Percentiles rank a stretch among this genome's conserved stretches.
These are phyloP conservation scores for Scelioninae gen. 1 DNA, from an alignment of 2,888 invertebrate genomes.

Conservation along the genomic window DNA sequence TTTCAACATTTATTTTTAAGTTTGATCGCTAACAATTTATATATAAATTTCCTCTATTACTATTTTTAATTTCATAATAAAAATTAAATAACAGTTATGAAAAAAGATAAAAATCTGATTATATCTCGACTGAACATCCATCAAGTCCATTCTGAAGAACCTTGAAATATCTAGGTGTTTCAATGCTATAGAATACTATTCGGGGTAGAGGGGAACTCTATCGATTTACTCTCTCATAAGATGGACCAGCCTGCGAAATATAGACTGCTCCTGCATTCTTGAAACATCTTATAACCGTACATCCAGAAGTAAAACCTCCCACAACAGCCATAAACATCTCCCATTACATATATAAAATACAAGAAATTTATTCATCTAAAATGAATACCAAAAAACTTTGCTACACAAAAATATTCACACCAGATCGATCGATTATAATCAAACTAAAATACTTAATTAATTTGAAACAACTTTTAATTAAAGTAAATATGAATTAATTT, in stretches of 20 bases:
- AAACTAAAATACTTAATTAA: too few relatives aligned
- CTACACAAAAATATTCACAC: not conserved
- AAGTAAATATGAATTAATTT: too few relatives aligned
- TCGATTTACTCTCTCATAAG: conserved; percentile 80
- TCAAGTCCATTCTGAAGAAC: conserved; percentile 39
- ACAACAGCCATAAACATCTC: conserved; percentile 36
- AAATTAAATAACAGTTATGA: too few relatives aligned
- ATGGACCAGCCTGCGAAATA: conserved; percentile 77
- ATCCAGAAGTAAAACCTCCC: conserved; percentile 28
- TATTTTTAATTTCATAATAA: too few relatives aligned
- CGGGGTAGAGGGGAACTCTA: conserved; percentile 71
- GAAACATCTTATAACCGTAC: conserved; percentile 52
- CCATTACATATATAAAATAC: conserved; percentile 33
- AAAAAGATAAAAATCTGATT: not conserved
- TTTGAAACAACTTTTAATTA: too few relatives aligned
- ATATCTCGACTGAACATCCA: conserved; percentile 4
- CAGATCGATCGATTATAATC: too few relatives aligned
- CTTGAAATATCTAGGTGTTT: conserved; percentile 40
- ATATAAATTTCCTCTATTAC: too few relatives aligned
- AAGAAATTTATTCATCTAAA: conserved; percentile 26
- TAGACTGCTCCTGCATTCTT: conserved; percentile 79
- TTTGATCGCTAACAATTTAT: too few relatives aligned
- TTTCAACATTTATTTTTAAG: too few relatives aligned
- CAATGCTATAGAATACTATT: conserved; percentile 16
- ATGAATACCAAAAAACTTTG: not conserved